A percentile compares a stretch with the other conserved stretches of the same genome.
Evolutionary conservation across 2,113 vertebrate species (phyloP).

Genomic region (Oreochromis tanganicae): DNA sequence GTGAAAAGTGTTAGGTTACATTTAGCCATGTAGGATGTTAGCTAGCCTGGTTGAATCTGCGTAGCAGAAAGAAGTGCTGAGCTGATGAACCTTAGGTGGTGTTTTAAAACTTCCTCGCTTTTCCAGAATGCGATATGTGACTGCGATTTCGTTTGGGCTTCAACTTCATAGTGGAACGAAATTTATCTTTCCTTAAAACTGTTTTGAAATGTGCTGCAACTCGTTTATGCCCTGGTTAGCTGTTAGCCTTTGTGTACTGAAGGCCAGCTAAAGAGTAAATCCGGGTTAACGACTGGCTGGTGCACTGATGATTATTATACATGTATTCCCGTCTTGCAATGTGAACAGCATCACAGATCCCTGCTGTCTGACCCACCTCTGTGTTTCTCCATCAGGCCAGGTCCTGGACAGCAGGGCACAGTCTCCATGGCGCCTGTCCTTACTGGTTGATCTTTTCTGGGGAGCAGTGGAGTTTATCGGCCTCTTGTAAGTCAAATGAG

Average conservation of each 20-base stretch:
- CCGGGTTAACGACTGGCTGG: background rate
- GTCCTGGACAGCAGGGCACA: constrained; percentile 84
- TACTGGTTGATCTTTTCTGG: constrained; percentile 90
- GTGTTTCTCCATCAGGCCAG: constrained; percentile 75
- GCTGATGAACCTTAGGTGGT: background rate
- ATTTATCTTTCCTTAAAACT: background rate
- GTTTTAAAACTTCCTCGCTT: background rate
- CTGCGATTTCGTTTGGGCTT: background rate
- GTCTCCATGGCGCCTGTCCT: constrained; percentile 88
- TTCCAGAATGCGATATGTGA: background rate
- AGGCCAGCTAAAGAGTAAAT: background rate
- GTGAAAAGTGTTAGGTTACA: background rate
- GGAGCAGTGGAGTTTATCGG: constrained; percentile 87
- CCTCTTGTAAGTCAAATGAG: constrained; percentile 83
- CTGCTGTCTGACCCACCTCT: background rate
- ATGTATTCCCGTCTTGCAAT: background rate
- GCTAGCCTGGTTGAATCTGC: background rate
- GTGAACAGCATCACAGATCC: background rate
- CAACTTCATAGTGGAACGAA: background rate
- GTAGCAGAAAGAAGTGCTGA: background rate
- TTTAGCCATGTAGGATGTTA: background rate
- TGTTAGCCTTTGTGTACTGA: background rate
- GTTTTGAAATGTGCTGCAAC: background rate
- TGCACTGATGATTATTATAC: background rate
- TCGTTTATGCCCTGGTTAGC: background rate